Conservation (phyloP, 2,888 invertebrate species). For the Spilarctia lutea region DNA sequence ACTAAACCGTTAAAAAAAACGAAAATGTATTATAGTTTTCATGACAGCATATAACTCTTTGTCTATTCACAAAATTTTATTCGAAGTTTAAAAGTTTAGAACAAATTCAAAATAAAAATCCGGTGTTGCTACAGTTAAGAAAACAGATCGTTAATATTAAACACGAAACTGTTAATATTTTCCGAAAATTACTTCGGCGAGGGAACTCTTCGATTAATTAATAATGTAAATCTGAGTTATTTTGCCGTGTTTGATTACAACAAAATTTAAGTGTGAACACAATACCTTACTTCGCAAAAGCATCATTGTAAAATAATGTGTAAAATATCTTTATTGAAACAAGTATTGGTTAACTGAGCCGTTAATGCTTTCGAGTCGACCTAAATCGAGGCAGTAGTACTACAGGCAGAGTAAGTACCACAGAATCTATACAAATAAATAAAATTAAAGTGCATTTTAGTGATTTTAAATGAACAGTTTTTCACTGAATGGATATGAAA, state of each 20-base stretch:
- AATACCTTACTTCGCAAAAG: constrained; percentile 40
- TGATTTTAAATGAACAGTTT: too few species aligned
- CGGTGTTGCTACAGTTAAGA: neutral
- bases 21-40: neutral
- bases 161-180: constrained; percentile 13
- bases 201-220: constrained; percentile 18
- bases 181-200: constrained; percentile 4
- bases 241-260: constrained; percentile 30
- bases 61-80: neutral
- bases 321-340: constrained; percentile 49
- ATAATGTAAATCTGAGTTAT: constrained; percentile 36
- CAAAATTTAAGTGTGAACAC: constrained; percentile 40
- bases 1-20: too few species aligned
- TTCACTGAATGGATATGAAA: too few species aligned
- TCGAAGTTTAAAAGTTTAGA: neutral
- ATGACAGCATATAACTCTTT: neutral
- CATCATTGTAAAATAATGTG: constrained; percentile 45
- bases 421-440: neutral
- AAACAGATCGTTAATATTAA: constrained; percentile 15
- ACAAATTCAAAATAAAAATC: neutral
- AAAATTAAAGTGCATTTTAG: too few species aligned
- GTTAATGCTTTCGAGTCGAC: constrained; percentile 40
- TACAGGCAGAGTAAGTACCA: neutral
- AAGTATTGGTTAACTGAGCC: constrained; percentile 39
- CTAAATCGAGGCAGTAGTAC: constrained; percentile 17